These are phyloP conservation scores for Porites divaricata DNA, from an alignment of 92 coral and sea anemone species.

Conservation along the genomic window DNA sequence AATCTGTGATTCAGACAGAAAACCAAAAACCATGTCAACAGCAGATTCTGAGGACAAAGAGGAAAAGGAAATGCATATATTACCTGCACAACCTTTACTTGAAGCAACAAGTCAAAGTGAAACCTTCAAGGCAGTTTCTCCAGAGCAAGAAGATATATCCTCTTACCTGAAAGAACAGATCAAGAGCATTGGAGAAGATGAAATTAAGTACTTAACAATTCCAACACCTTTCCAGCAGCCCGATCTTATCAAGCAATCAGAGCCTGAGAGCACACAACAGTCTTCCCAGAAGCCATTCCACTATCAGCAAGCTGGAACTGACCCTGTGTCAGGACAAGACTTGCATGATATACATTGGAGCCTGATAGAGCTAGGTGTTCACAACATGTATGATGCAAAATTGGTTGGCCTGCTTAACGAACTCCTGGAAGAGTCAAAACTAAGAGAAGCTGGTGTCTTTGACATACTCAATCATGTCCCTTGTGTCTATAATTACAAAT, in stretches of 20 bases:
- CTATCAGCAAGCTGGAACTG: slow-evolving; percentile 11
- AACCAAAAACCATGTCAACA: neutral
- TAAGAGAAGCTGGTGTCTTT: slow-evolving; percentile 34
- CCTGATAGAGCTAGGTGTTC: slow-evolving; percentile 27
- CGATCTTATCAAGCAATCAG: slow-evolving; percentile 18
- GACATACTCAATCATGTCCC: slow-evolving; percentile 30
- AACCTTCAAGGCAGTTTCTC: neutral
- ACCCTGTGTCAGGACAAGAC: slow-evolving; percentile 20
- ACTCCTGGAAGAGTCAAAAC: slow-evolving; percentile 37
- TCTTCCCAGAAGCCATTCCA: neutral
- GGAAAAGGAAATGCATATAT: neutral
- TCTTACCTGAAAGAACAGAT: slow-evolving; percentile 12
- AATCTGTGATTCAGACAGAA: neutral
- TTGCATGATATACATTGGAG: slow-evolving; percentile 10
- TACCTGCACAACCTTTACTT: neutral
- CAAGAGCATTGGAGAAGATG: slow-evolving; percentile 1
- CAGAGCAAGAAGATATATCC: slow-evolving; percentile 23
- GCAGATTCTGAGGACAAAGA: neutral
- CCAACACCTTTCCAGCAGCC: slow-evolving; percentile 1
- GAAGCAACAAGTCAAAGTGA: slow-evolving; percentile 5
- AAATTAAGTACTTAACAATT: slow-evolving; percentile 15
- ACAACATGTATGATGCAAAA: slow-evolving; percentile 33
- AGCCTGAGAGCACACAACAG: neutral
- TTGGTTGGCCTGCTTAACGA: slow-evolving; percentile 33
- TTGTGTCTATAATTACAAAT: slow-evolving; percentile 22